phyloP scores from a whole-genome alignment of 2,797 vertebrate species.

The Hydrocynus forskahlii region DNA sequence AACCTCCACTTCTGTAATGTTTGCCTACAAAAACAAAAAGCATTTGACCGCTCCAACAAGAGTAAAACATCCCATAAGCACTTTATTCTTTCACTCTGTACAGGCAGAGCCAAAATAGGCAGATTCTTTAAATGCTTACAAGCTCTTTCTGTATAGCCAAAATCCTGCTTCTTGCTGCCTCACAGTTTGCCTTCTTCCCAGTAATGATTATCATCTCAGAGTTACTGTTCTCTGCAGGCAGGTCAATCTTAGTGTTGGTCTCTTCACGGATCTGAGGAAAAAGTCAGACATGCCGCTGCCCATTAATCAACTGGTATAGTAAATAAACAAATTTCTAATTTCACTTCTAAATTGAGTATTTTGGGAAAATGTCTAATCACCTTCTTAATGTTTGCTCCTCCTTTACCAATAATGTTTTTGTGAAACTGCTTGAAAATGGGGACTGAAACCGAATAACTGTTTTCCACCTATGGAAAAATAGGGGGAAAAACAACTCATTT shows the following conservation, averaged over 20 bases:
- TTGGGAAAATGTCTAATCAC: constrained; percentile 64
- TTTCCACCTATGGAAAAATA: constrained; percentile 83
- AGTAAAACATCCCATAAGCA: not conserved
- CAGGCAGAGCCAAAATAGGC: not conserved
- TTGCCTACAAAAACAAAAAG: constrained; percentile 79
- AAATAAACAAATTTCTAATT: not conserved
- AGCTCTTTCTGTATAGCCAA: constrained; percentile 97
- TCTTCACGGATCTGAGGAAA: constrained; percentile 94
- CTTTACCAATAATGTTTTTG: constrained; percentile 99
- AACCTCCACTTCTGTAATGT: constrained; percentile 94
- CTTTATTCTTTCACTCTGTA: no score
- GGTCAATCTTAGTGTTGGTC: constrained; percentile 97
- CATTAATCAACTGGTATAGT: not conserved
- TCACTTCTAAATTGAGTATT: not conserved
- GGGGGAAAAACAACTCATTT: no score
- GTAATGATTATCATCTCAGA: constrained; percentile 98
- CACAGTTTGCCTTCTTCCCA: constrained; percentile 94
- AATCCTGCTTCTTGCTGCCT: constrained; percentile 89
- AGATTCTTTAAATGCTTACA: constrained; percentile 70
- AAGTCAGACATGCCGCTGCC: not conserved
- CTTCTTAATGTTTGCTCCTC: constrained; percentile 98
- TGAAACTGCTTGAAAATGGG: constrained; percentile 99
- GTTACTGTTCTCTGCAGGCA: constrained; percentile 99
- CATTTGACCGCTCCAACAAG: not conserved
- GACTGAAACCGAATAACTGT: constrained; percentile 93